A percentile compares a stretch with the other conserved stretches of the same genome.
Evolutionary conservation across 2,888 invertebrate species (phyloP).

Genomic region (Ptilodon capucinus): DNA sequence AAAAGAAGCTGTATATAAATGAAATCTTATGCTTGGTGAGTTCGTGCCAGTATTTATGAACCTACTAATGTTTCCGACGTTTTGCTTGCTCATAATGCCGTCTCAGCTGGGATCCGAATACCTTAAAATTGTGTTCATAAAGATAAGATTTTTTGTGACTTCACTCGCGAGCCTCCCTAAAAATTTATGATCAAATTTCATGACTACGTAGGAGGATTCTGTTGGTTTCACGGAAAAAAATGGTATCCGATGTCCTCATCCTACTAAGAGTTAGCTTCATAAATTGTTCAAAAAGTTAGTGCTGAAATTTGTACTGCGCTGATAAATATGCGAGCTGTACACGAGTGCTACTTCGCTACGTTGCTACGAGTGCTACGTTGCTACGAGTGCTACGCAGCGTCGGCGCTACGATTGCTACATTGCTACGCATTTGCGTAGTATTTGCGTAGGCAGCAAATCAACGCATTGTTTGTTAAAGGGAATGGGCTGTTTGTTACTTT

Average conservation of each 20-base stretch:
- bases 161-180: constrained; percentile 51
- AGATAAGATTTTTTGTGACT: constrained; percentile 65
- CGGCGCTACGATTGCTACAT: constrained; percentile 1
- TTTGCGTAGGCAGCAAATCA: constrained; percentile 13
- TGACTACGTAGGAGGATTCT: constrained; percentile 55
- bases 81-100: constrained; percentile 40
- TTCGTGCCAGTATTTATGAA: constrained; percentile 29
- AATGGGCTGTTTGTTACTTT: neutral
- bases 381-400: neutral
- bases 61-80: constrained; percentile 27
- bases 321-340: neutral
- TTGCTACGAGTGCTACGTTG: constrained; percentile 1
- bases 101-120: constrained; percentile 47
- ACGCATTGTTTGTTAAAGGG: constrained; percentile 7
- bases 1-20: constrained; percentile 15
- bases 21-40: constrained; percentile 20
- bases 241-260: constrained; percentile 40
- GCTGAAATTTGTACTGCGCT: constrained; percentile 7
- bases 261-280: constrained; percentile 31
- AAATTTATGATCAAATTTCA: constrained; percentile 64
- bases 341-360: constrained; percentile 1
- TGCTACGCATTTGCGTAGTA: constrained; percentile 23
- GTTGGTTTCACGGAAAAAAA: constrained; percentile 41
- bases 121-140: constrained; percentile 63
- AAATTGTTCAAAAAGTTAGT: constrained; percentile 26